Conservation (phyloP, 2,113 vertebrate genomes). For the Calyptomena viridis region DNA sequence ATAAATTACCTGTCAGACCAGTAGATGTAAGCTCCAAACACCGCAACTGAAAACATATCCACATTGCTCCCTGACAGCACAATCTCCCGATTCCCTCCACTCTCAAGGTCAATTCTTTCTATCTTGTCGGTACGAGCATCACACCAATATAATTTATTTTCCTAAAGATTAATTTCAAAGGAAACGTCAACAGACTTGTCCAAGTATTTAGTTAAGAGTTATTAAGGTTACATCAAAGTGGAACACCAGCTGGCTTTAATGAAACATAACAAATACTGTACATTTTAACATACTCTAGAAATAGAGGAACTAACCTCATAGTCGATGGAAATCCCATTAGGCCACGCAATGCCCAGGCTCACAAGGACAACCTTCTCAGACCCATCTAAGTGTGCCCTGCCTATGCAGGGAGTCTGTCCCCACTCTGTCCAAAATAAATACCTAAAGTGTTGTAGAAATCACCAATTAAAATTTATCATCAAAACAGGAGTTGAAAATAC, state of each 20-base stretch:
- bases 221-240: conserved; percentile 27
- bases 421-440: conserved; percentile 99
- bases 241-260: conserved; percentile 1
- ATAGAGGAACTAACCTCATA: conserved; percentile 84
- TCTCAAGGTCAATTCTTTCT: conserved; percentile 99
- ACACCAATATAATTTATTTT: conserved; percentile 99
- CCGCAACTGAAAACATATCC: conserved; percentile 96
- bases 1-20: conserved; percentile 99
- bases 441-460: conserved; percentile 70
- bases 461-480: background rate
- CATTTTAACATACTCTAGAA: background rate
- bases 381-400: conserved; percentile 90
- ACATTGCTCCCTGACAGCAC: conserved; percentile 95
- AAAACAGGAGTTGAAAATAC: background rate
- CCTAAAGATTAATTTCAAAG: conserved; percentile 88
- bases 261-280: background rate
- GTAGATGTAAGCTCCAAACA: conserved; percentile 99
- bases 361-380: conserved; percentile 92
- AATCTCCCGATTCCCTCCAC: conserved; percentile 92
- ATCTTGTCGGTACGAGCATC: conserved; percentile 99
- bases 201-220: conserved; percentile 64
- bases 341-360: conserved; percentile 90
- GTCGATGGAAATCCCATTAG: conserved; percentile 96
- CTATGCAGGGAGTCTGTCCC: conserved; percentile 94
- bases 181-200: conserved; percentile 69